Evolutionary conservation across 1,140 invertebrate species (phyloP).

Genomic region (Aphaenogaster floridana): DNA sequence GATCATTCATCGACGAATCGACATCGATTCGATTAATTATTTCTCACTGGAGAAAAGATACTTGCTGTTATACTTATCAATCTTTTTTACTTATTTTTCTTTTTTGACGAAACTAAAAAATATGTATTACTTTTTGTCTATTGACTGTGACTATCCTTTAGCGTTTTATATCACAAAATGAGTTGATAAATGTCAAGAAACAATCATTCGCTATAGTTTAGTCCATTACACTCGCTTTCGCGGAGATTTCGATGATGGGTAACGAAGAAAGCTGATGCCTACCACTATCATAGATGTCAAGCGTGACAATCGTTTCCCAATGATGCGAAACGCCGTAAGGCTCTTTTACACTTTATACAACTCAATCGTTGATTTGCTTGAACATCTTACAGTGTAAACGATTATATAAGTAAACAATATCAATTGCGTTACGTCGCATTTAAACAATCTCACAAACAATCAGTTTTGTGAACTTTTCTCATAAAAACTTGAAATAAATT

Average conservation of each 20-base stretch:
- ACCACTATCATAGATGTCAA: not conserved
- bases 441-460: not conserved
- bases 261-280: not conserved
- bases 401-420: not conserved
- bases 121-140: too few species aligned
- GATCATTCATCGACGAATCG: too few species aligned
- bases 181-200: not conserved
- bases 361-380: not conserved
- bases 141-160: not conserved
- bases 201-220: not conserved
- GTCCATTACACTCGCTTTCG: not conserved
- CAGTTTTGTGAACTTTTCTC: not conserved
- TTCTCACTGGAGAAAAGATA: too few species aligned
- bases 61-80: too few species aligned
- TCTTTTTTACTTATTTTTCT: too few species aligned
- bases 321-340: not conserved
- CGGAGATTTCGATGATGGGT: not conserved
- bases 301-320: not conserved
- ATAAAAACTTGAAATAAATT: not conserved
- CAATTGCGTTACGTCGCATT: not conserved
- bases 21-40: too few species aligned
- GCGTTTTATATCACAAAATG: not conserved
- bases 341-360: conserved; percentile 1
- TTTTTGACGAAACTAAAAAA: too few species aligned
- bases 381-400: not conserved